These are phyloP conservation scores for Drosophila hamatofila DNA, from an alignment of 2,888 invertebrate genomes.

Conservation along the genomic window DNA sequence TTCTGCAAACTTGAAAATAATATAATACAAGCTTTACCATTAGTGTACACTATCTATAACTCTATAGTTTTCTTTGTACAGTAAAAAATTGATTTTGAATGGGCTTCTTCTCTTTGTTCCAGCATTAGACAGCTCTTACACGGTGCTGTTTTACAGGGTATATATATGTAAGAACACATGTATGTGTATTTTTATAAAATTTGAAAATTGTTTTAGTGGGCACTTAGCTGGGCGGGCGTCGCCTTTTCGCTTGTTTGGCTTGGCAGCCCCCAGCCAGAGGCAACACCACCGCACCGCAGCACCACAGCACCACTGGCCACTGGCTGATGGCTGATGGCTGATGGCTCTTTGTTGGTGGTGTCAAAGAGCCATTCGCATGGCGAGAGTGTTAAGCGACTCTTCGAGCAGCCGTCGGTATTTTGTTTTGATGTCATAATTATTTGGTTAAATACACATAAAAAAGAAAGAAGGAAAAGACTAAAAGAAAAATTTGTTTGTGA, in stretches of 20 bases:
- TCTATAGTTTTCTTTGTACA: no score
- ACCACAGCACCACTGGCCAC: slow-evolving; percentile 14
- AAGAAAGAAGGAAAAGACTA: slow-evolving; percentile 8
- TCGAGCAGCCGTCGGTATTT: slow-evolving; percentile 62
- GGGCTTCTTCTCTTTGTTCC: no score
- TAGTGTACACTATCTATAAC: no score
- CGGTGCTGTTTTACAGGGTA: slow-evolving; percentile 28
- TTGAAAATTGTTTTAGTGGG: slow-evolving; percentile 73
- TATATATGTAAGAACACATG: slow-evolving; percentile 32
- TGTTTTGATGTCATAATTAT: slow-evolving; percentile 79
- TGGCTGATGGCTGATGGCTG: slow-evolving; percentile 11
- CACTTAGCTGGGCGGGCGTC: slow-evolving; percentile 62
- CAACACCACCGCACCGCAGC: background rate
- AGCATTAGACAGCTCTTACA: background rate
- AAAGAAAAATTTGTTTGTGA: slow-evolving; percentile 16
- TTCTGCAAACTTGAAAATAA: no score
- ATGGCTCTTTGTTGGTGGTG: slow-evolving; percentile 33
- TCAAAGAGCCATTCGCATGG: slow-evolving; percentile 57
- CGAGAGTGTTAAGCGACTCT: slow-evolving; percentile 67
- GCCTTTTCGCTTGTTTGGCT: slow-evolving; percentile 52
- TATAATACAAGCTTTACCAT: no score
- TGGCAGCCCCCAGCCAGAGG: slow-evolving; percentile 50
- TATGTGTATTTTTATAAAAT: slow-evolving; percentile 44
- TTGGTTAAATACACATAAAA: slow-evolving; percentile 68
- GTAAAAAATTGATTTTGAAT: no score